Percentiles rank a stretch among this genome's conserved stretches.
Evolutionary conservation across 1,140 invertebrate genomes (phyloP).

Genomic region (Idris sp.): DNA sequence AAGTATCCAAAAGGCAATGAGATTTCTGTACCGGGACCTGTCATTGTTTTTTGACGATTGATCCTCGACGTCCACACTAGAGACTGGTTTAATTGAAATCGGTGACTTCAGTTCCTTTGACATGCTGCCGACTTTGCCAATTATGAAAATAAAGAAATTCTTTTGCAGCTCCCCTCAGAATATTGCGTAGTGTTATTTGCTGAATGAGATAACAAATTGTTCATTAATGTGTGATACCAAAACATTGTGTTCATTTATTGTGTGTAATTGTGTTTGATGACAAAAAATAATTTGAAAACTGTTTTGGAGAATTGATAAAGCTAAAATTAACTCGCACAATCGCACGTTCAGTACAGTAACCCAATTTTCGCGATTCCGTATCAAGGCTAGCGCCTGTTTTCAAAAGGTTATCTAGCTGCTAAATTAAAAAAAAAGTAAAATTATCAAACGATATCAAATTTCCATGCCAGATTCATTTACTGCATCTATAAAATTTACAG

Average conservation of each 20-base stretch:
- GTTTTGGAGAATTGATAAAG: slow-evolving; percentile 2
- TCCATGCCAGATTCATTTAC: slow-evolving; percentile 15
- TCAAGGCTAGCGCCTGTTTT: slow-evolving; percentile 22
- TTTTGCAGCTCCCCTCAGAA: no score
- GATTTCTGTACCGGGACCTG: slow-evolving; percentile 77
- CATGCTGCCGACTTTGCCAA: no score
- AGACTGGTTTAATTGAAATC: slow-evolving; percentile 6
- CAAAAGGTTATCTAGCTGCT: slow-evolving; percentile 17
- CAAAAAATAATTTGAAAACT: background rate
- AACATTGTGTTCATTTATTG: no score
- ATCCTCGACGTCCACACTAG: slow-evolving; percentile 12
- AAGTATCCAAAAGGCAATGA: slow-evolving; percentile 86
- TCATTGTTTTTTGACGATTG: slow-evolving; percentile 30
- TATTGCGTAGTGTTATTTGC: no score
- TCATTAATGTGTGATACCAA: no score
- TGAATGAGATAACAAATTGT: no score
- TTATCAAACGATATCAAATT: slow-evolving; percentile 38
- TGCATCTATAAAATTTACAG: slow-evolving; percentile 22
- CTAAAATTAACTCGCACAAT: slow-evolving; percentile 22
- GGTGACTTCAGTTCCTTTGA: slow-evolving; percentile 29
- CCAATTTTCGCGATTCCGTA: slow-evolving; percentile 27
- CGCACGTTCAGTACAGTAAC: slow-evolving; percentile 14
- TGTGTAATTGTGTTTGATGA: background rate
- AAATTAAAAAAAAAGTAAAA: slow-evolving; percentile 12
- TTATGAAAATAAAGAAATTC: no score